Conservation (phyloP, 2,113 vertebrate genomes). For the Mugil cephalus region DNA sequence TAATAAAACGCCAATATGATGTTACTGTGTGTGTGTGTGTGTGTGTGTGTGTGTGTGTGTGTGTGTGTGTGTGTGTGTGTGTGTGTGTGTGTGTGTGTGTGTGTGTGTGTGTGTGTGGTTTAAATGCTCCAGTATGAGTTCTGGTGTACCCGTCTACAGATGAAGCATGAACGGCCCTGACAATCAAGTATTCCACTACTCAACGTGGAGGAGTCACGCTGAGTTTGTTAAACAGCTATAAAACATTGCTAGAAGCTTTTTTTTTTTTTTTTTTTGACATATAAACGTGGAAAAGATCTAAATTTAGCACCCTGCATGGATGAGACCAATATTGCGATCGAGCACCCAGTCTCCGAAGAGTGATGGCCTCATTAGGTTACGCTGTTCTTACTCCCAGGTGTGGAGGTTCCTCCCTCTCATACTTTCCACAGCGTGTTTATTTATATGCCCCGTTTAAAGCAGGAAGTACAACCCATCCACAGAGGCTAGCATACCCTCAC, state of each 20-base stretch:
- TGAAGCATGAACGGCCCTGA: slow-evolving; percentile 19
- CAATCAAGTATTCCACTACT: slow-evolving; percentile 45
- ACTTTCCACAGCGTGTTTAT: slow-evolving; percentile 69
- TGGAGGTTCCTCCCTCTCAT: slow-evolving; percentile 16
- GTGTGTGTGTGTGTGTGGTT: not conserved
- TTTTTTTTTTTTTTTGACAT: slow-evolving; percentile 42
- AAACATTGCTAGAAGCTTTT: slow-evolving; percentile 35
- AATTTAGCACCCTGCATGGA: slow-evolving; percentile 38
- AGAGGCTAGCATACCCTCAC: slow-evolving; percentile 42
- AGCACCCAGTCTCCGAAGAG: slow-evolving; percentile 2
- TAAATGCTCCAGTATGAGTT: not conserved
- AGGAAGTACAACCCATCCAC: slow-evolving; percentile 68
- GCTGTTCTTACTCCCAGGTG: slow-evolving; percentile 17
- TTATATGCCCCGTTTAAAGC: slow-evolving; percentile 64
- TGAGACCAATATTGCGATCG: slow-evolving; percentile 32
- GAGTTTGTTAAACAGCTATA: slow-evolving; percentile 47
- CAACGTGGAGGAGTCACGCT: slow-evolving; percentile 40
- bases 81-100: too few relatives aligned
- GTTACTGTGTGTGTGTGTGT: not conserved
- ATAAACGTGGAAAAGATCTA: slow-evolving; percentile 34
- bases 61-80: too few relatives aligned
- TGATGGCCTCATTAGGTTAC: slow-evolving; percentile 25
- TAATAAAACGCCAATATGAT: not conserved
- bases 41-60: too few relatives aligned
- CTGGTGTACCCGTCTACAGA: not conserved